Base-by-base conservation (phyloP, 2,113 vertebrate genomes). In the Erpornis zantholeuca region DNA sequence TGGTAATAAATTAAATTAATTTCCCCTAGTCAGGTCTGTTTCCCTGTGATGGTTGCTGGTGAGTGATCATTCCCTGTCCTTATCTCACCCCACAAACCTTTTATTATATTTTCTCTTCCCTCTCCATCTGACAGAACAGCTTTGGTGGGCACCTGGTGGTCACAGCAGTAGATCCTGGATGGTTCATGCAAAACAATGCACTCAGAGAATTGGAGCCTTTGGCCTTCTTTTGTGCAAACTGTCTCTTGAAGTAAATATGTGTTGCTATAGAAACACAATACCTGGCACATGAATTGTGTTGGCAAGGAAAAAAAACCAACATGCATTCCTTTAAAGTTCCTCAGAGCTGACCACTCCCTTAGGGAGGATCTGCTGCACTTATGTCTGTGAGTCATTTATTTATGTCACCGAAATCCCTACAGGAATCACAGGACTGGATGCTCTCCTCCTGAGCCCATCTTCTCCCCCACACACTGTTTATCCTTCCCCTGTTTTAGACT, bases 251-350 rank as follows among this genome's bases (percentile, higher is more conserved):
- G 19, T 77, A 91, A 54, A 77, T 90, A 69, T 87, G 27, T 75
- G 87, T 95, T 95, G 87, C 87, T 90, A 92, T 81, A 68, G 93
- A 81, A 94, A 93, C 92, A 61, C 65, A 86, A 54, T 88, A 92
- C 68, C 47, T 78, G 59, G 29, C 56, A 70, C 14, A 47, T 29
- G 53, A 93, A 61, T 53, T 70, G 59, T 77, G 59, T 53, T 40
- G 71, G 20, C 19, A 57, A 75, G 76, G 23, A 5, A 44, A 45
- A 45, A 63, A 42, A 8, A 0, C 11, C 11, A 23, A 15, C 40
- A 35, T 33, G 13, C 25, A 52, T 85, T 65, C 64, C 38, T 88
- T 94, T 73, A 54, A 90, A 83, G n/a, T 78, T 80, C 59, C 47
- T 64, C 44, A 49, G 64, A 33, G 47, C 0, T 81, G 76, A 44